These are phyloP conservation scores for Blastomussa wellsi DNA, from an alignment of 92 coral and sea anemone genomes.

Conservation along the genomic window DNA sequence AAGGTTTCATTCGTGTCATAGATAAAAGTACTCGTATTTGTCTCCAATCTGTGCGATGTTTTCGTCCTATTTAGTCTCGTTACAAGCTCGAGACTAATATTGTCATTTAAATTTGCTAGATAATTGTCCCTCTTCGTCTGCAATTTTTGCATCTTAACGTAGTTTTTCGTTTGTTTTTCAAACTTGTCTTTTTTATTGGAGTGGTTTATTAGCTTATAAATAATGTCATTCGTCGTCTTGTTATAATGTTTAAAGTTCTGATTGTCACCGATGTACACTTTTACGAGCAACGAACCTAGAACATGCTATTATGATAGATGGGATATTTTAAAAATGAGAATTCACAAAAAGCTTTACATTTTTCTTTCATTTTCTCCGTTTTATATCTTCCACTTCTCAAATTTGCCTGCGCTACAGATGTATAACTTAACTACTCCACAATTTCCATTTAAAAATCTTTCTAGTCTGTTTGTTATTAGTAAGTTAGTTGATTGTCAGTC, in stretches of 20 bases:
- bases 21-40: not conserved
- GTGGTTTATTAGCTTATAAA: no score
- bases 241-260: no score
- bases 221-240: no score
- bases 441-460: not conserved
- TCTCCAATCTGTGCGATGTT: not conserved
- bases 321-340: not conserved
- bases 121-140: conserved; percentile 25
- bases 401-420: not conserved
- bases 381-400: not conserved
- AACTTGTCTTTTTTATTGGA: not conserved
- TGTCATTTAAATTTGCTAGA: conserved; percentile 23
- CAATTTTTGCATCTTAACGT: not conserved
- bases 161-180: not conserved
- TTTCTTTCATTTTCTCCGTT: not conserved
- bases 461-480: not conserved
- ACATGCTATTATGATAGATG: no score
- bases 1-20: not conserved
- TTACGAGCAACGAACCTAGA: no score
- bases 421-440: not conserved
- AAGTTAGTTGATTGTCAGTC: not conserved
- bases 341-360: not conserved
- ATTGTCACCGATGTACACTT: no score
- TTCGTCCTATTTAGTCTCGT: not conserved
- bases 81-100: not conserved